These are phyloP conservation scores for Montifringilla adamsi DNA, from an alignment of 2,113 vertebrate genomes.

Conservation along the genomic window DNA sequence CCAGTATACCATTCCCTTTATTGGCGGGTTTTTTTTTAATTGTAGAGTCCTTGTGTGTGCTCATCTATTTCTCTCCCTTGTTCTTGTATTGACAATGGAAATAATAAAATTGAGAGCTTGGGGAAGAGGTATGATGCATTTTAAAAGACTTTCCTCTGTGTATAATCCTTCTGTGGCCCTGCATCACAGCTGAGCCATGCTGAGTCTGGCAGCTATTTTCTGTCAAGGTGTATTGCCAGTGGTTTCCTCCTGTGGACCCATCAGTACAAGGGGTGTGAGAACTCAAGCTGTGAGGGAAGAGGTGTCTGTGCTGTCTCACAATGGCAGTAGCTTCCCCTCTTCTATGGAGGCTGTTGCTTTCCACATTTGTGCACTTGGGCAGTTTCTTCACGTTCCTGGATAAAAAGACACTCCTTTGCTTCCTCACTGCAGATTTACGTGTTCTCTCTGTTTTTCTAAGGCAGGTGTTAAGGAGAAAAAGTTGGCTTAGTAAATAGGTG, in stretches of 20 bases:
- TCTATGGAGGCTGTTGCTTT: neutral
- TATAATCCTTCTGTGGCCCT: neutral
- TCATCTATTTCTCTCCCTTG: neutral
- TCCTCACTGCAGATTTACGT: neutral
- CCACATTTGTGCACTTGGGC: neutral
- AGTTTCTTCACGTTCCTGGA: neutral
- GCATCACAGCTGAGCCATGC: neutral
- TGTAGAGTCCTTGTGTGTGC: neutral
- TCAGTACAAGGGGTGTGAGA: neutral
- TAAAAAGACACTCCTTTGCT: neutral
- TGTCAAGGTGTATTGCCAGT: neutral
- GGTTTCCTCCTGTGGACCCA: neutral
- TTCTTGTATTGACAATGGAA: neutral
- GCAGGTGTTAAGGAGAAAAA: neutral
- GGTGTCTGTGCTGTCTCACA: neutral
- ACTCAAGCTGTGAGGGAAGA: neutral
- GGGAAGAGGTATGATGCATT: neutral
- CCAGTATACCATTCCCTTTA: neutral
- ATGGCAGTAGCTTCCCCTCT: neutral
- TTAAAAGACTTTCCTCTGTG: neutral
- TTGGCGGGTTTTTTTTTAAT: neutral
- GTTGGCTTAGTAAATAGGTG: neutral
- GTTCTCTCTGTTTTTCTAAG: neutral
- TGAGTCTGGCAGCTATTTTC: neutral
- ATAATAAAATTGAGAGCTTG: neutral